phyloP scores from a whole-genome alignment of 2,797 vertebrate species.

The Manis crassicaudata region DNA sequence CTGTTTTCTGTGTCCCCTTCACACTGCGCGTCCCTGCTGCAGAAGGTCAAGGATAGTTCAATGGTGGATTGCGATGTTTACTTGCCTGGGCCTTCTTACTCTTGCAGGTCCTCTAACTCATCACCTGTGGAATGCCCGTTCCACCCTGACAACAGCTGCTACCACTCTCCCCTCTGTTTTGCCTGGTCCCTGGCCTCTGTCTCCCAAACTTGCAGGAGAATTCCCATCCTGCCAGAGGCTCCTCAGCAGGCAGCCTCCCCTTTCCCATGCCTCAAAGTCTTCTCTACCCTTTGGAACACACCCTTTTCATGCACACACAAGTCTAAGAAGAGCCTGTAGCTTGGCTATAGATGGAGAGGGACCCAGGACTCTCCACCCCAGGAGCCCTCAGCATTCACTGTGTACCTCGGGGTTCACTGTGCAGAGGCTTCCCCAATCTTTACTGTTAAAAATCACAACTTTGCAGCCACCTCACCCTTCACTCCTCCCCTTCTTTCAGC shows the following conservation, averaged over 20 bases:
- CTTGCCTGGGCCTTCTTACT: neutral
- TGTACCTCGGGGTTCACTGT: neutral
- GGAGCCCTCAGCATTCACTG: accelerated
- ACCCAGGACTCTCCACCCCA: too few species aligned
- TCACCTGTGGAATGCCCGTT: neutral
- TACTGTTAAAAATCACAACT: neutral
- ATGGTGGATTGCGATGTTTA: accelerated
- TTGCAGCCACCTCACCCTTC: neutral
- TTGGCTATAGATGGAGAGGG: neutral
- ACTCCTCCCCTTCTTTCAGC: neutral
- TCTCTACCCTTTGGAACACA: neutral
- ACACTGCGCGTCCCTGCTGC: neutral
- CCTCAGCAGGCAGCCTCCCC: too few species aligned
- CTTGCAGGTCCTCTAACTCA: too few species aligned
- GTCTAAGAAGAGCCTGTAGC: neutral
- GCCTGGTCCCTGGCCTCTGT: neutral
- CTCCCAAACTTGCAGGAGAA: neutral
- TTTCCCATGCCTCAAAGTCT: neutral
- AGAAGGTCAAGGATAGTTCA: neutral
- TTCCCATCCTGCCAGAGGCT: neutral
- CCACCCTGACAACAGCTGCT: neutral
- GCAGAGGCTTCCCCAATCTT: neutral
- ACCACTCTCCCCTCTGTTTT: neutral
- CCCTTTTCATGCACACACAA: neutral
- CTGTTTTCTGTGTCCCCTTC: neutral